A percentile compares a stretch with the other conserved stretches of the same genome.
Evolutionary conservation across 2,888 invertebrate genomes (phyloP).

Genomic region (Agrochola macilenta): DNA sequence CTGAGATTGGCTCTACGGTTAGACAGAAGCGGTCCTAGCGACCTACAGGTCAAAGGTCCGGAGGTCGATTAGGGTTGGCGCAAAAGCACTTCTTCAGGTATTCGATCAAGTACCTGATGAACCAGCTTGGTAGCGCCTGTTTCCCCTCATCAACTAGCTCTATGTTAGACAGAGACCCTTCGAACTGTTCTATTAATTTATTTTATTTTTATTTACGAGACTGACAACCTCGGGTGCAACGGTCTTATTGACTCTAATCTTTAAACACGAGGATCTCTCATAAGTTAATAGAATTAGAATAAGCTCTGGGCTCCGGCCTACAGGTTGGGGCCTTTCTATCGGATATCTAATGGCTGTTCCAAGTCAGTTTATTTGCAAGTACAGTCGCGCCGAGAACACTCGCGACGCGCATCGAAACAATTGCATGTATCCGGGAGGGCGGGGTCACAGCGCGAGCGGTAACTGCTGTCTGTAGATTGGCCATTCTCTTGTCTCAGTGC

Average conservation of each 20-base stretch:
- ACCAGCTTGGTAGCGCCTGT: neutral
- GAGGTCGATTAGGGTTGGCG: neutral
- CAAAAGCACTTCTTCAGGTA: neutral
- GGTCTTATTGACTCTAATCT: neutral
- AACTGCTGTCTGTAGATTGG: neutral
- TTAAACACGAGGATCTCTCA: neutral
- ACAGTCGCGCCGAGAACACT: slow-evolving; percentile 28
- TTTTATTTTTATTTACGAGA: too few relatives aligned
- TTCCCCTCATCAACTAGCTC: neutral
- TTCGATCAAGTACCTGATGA: neutral
- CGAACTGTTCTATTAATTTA: too few relatives aligned
- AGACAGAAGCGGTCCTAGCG: neutral
- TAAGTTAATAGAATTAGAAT: neutral
- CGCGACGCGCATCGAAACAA: slow-evolving; percentile 50
- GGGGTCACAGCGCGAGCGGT: slow-evolving; percentile 34
- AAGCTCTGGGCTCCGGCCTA: neutral
- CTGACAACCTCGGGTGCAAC: neutral
- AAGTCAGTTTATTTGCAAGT: slow-evolving; percentile 16
- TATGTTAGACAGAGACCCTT: neutral
- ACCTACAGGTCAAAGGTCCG: neutral
- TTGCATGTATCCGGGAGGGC: slow-evolving; percentile 61
- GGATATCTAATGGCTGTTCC: neutral
- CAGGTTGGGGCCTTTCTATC: neutral
- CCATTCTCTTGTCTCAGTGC: neutral
- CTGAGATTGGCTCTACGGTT: neutral